Evolutionary conservation across 2,113 vertebrate genomes (phyloP).

Genomic region (Rhegmatorhina hoffmannsi): DNA sequence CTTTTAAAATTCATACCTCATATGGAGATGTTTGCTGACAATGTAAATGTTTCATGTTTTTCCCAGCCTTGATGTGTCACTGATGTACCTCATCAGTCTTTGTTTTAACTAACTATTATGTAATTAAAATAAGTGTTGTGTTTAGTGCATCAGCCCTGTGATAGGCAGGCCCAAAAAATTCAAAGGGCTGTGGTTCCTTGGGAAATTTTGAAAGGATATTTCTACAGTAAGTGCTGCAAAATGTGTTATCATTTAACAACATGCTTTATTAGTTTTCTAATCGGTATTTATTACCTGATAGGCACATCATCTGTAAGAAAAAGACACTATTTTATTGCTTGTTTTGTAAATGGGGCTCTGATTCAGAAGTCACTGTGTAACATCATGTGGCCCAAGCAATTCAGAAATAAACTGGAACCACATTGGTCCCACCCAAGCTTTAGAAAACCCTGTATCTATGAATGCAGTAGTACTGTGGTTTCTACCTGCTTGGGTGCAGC

Average conservation of each 20-base stretch:
- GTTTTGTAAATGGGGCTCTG: neutral
- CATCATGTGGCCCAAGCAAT: neutral
- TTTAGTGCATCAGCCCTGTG: neutral
- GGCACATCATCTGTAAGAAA: neutral
- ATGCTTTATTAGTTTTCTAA: neutral
- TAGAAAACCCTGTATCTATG: neutral
- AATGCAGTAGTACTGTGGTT: accelerated
- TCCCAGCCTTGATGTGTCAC: neutral
- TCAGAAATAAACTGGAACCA: neutral
- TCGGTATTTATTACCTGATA: neutral
- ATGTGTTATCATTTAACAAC: neutral
- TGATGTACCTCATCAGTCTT: neutral
- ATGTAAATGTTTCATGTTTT: neutral
- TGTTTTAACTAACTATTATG: neutral
- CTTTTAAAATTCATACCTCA: neutral
- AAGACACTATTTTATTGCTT: neutral
- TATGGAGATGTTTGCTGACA: neutral
- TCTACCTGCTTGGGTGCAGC: neutral
- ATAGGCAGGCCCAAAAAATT: neutral
- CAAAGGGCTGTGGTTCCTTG: neutral
- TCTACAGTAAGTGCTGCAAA: neutral
- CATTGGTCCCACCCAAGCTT: neutral
- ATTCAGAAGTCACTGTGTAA: neutral
- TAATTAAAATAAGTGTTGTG: neutral
- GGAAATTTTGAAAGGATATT: neutral